Conservation (phyloP, 2,888 invertebrate genomes). For the Conus canariensis region DNA sequence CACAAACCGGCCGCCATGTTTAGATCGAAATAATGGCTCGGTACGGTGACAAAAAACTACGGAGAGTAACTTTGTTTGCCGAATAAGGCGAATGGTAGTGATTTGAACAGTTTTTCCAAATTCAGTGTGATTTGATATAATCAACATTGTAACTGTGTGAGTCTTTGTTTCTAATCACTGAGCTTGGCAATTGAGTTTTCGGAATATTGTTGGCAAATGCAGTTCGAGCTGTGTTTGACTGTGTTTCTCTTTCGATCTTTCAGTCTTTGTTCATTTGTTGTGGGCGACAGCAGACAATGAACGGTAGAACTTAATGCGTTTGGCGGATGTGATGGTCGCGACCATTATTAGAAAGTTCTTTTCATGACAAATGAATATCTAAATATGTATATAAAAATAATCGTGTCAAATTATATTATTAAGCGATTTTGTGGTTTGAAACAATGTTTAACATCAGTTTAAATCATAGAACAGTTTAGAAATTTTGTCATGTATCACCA, state of each 20-base stretch:
- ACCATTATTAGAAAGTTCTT: no score
- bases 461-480: no score
- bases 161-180: not conserved
- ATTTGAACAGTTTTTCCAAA: not conserved
- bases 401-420: no score
- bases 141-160: not conserved
- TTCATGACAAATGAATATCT: no score
- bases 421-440: no score
- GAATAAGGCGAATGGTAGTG: not conserved
- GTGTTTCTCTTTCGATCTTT: not conserved
- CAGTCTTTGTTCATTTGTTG: not conserved
- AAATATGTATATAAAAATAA: no score
- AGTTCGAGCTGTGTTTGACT: not conserved
- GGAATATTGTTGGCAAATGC: no score
- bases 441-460: no score
- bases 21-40: not conserved
- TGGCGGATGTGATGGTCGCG: no score
- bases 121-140: not conserved
- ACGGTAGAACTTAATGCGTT: not conserved
- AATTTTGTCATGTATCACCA: no score
- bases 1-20: constrained; percentile 7
- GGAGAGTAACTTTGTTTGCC: not conserved
- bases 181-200: not conserved
- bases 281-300: not conserved
- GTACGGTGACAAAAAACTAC: not conserved